phyloP scores from a whole-genome alignment of 2,113 vertebrate species.

The Phalacrocorax brasilianus region DNA sequence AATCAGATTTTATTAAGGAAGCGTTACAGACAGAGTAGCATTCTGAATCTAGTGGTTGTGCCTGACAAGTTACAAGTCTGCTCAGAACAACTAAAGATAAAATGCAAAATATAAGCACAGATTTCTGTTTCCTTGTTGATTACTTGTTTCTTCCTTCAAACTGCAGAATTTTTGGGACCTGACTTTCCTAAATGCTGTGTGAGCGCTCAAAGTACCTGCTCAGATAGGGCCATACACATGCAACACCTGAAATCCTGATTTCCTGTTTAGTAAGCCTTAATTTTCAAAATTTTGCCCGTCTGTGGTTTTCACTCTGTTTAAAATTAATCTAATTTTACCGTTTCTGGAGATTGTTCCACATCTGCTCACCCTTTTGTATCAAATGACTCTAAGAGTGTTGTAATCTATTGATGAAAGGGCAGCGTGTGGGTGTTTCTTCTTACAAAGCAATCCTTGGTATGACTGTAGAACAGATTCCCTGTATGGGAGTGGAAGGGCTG shows the following conservation, averaged over 20 bases:
- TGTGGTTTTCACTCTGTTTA: neutral
- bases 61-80: neutral
- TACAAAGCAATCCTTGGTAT: neutral
- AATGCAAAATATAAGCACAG: neutral
- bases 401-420: neutral
- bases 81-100: neutral
- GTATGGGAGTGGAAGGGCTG: neutral
- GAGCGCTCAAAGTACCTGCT: neutral
- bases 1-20: neutral
- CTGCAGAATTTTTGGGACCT: neutral
- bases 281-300: neutral
- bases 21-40: neutral
- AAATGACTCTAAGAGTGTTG: neutral
- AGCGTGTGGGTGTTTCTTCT: neutral
- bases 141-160: neutral
- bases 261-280: neutral
- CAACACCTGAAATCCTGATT: neutral
- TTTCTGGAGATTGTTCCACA: neutral
- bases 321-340: neutral
- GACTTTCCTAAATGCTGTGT: neutral
- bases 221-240: neutral
- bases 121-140: neutral
- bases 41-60: neutral
- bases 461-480: neutral
- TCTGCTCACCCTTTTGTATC: neutral